phyloP scores from a whole-genome alignment of 2,797 vertebrate genomes.

The Hippopotamyrus pictus region DNA sequence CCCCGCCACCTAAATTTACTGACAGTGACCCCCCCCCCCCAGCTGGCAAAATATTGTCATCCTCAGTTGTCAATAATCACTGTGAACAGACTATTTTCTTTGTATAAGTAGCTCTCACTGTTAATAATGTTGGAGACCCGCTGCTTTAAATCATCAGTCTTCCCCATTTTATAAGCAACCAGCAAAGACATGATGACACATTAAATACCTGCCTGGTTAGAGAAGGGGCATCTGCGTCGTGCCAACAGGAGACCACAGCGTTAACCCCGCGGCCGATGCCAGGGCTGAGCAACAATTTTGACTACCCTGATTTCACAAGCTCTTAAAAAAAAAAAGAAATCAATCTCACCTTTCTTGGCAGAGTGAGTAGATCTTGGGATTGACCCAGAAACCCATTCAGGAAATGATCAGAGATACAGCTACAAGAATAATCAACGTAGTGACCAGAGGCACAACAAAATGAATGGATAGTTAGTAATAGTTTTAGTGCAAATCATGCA shows the following conservation, averaged over 20 bases:
- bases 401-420: not conserved
- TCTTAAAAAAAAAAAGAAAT: not conserved
- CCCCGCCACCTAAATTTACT: not conserved
- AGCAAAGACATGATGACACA: not conserved
- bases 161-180: not conserved
- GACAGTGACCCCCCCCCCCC: not conserved
- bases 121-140: not conserved
- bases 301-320: not conserved
- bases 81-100: not conserved
- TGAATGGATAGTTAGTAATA: not conserved
- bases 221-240: not conserved
- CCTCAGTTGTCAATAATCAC: not conserved
- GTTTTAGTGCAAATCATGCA: not conserved
- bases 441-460: not conserved
- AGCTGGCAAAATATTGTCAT: not conserved
- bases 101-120: not conserved
- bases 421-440: not conserved
- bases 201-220: not conserved
- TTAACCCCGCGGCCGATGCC: not conserved
- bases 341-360: not conserved
- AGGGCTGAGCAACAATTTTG: not conserved
- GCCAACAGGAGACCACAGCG: not conserved
- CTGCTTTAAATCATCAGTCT: not conserved
- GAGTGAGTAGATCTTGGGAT: not conserved
- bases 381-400: not conserved